phyloP scores from a whole-genome alignment of 2,113 vertebrate species.

The Ictidomys tridecemlineatus region DNA sequence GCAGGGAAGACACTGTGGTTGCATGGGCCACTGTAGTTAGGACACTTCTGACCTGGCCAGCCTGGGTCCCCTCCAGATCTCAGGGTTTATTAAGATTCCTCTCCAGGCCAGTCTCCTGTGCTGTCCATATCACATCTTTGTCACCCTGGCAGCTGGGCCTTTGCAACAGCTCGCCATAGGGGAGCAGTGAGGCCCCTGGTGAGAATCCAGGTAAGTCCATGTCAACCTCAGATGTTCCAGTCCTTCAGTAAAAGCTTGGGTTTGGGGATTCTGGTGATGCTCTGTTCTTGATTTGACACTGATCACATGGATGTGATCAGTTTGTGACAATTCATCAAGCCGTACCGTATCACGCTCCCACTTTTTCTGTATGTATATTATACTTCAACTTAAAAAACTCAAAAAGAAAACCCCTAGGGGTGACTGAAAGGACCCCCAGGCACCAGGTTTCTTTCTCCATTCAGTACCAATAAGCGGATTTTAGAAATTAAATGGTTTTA shows the following conservation, averaged over 20 bases:
- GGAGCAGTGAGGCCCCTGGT: fast-evolving
- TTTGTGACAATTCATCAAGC: not conserved
- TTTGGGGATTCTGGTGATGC: not conserved
- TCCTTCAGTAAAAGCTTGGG: not conserved
- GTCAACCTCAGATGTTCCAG: not conserved
- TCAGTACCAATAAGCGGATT: not conserved
- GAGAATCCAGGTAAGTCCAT: not conserved
- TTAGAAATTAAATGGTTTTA: not conserved
- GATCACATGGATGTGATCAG: not conserved
- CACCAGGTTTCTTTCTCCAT: not conserved
- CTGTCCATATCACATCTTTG: not conserved
- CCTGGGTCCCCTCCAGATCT: not conserved
- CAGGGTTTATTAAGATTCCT: not conserved
- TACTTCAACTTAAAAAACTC: not conserved
- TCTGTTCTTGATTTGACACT: not conserved
- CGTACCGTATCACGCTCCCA: not conserved
- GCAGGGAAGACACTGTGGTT: not conserved
- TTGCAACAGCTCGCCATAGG: not conserved
- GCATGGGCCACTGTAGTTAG: not conserved
- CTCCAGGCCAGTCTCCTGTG: not conserved
- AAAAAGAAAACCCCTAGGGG: not conserved
- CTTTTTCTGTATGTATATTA: not conserved
- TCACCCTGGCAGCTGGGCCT: not conserved
- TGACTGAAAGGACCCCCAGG: not conserved
- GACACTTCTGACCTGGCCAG: not conserved